Percentiles rank a stretch among this genome's conserved stretches.
Conservation (phyloP, 2,888 invertebrate genomes). For the Hymenopus coronatus region DNA sequence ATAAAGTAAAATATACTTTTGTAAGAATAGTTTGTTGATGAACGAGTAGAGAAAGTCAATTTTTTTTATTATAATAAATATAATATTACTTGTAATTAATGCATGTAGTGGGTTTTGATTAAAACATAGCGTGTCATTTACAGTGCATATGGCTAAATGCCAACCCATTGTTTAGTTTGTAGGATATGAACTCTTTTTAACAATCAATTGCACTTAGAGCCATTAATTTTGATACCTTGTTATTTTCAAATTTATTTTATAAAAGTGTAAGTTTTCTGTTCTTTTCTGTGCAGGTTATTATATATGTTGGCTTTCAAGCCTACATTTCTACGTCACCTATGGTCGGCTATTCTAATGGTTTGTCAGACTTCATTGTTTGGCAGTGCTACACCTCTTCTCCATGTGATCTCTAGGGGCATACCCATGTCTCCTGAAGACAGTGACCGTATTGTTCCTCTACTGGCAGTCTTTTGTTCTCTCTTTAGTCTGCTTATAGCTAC, state of each 20-base stretch:
- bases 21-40: no score
- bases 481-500: constrained; percentile 79
- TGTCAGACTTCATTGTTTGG: constrained; percentile 51
- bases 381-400: constrained; percentile 58
- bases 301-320: constrained; percentile 80
- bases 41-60: no score
- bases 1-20: no score
- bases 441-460: constrained; percentile 67
- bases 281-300: constrained; percentile 55
- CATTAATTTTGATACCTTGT: no score
- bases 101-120: no score
- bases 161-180: no score
- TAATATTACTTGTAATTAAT: no score
- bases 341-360: constrained; percentile 55
- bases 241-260: constrained; percentile 9
- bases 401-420: constrained; percentile 66
- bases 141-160: no score
- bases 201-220: no score
- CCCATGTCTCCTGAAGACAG: constrained; percentile 60
- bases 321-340: constrained; percentile 70
- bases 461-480: constrained; percentile 81
- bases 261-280: constrained; percentile 10
- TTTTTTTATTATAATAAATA: no score
- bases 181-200: background rate
- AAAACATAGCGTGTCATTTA: no score